phyloP scores from a whole-genome alignment of 2,888 invertebrate genomes.

The Nymphalis urticae region DNA sequence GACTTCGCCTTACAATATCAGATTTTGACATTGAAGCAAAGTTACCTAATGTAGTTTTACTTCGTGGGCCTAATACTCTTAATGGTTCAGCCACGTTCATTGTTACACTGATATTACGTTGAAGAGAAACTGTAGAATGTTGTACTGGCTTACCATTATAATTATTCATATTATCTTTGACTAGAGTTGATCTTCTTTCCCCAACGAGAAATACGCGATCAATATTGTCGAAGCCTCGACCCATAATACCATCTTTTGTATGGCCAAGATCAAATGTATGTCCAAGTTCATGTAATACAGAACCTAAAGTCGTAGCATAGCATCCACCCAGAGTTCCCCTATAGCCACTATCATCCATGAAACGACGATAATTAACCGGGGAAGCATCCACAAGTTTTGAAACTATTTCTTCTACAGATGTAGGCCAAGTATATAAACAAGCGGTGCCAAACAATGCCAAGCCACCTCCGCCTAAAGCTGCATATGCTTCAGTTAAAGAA shows the following conservation, averaged over 20 bases:
- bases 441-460: conserved; percentile 95
- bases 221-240: conserved; percentile 92
- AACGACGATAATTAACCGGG: conserved; percentile 85
- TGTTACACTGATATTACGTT: conserved; percentile 83
- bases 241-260: conserved; percentile 95
- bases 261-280: conserved; percentile 97
- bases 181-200: conserved; percentile 69
- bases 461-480: conserved; percentile 96
- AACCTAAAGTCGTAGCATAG: conserved; percentile 94
- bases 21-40: conserved; percentile 75
- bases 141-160: conserved; percentile 82
- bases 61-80: conserved; percentile 75
- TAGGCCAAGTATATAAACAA: conserved; percentile 95
- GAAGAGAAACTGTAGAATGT: conserved; percentile 83
- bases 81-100: conserved; percentile 82
- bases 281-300: conserved; percentile 95
- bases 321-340: conserved; percentile 93
- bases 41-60: conserved; percentile 78
- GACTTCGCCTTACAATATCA: conserved; percentile 72
- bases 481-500: conserved; percentile 88
- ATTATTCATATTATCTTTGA: conserved; percentile 81
- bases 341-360: conserved; percentile 96
- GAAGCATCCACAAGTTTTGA: conserved; percentile 75
- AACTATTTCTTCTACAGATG: conserved; percentile 84
- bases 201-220: conserved; percentile 88